Base-by-base conservation (phyloP, 2,797 vertebrate genomes). In the Poeciliopsis gracilis region DNA sequence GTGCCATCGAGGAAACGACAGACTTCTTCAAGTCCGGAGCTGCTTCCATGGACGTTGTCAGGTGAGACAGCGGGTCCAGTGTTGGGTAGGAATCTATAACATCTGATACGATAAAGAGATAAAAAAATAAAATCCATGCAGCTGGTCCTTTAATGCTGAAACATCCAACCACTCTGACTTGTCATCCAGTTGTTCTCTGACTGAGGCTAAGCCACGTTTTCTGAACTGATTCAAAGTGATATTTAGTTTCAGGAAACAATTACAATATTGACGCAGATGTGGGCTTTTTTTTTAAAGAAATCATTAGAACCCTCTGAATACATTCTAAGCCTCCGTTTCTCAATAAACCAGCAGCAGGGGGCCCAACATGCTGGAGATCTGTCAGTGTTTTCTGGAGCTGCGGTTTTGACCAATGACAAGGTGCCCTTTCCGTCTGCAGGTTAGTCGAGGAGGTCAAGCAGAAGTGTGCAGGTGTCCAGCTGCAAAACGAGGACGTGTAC, bases 11-110 rank as follows among this genome's bases (percentile, higher is more conserved):
- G 81, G 96, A 97, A 79, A 90, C 96, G 45, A 99, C 97, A 4
- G 98, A 99, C 92, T 99, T 99, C 95, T 99, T 99, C 93, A 99
- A 98, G 95, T 97, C 97, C 9, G 98, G 98, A 89, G 98, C 97
- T 5, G 97, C 97, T 1, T 99, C 98, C 45, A 99, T 99, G 98
- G 98, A 99, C 78, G 98, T 99, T 82, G 97, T 97, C 90, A 97
- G 98, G 98, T 99, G 91, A 96, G 91, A 75, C 25, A 47, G 18
- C 13, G 16, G 49, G 7, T 11, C 36, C 63, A 12, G 33, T 20
- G 30, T 18, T 36, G 61, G 61, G 30, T 20, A 20, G 7, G 33
- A 61, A 6, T 61, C 28, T 33, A 9, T 15, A 15, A 61, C 28
- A 61, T 61, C 57, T 33, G 16, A 16, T 30, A 30, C 12, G 3